A percentile compares a stretch with the other conserved stretches of the same genome.
Evolutionary conservation across 1,140 invertebrate species (phyloP).

Genomic region (Halesus radiatus): DNA sequence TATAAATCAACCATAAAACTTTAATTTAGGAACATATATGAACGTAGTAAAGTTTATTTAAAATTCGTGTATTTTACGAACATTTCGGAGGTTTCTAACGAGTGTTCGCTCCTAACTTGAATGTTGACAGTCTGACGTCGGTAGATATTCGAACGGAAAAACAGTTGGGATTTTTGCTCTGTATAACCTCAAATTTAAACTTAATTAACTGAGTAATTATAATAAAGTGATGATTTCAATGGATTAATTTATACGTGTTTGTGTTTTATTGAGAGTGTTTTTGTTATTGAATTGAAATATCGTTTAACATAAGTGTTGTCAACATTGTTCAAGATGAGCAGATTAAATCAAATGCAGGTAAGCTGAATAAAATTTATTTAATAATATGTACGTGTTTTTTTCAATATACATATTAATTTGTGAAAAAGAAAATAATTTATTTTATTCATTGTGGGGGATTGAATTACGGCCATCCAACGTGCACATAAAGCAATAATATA

Average conservation of each 20-base stretch:
- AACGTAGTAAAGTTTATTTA: not conserved
- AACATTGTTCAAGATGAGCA: not conserved
- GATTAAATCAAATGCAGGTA: constrained; percentile 15
- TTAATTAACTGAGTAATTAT: too few species aligned
- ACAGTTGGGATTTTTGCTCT: constrained; percentile 17
- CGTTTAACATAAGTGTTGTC: constrained; percentile 11
- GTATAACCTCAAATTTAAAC: not conserved
- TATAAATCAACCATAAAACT: constrained; percentile 4
- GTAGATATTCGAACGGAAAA: not conserved
- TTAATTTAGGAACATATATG: not conserved
- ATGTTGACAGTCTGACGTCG: constrained; percentile 5
- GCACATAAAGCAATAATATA: too few species aligned
- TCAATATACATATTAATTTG: too few species aligned
- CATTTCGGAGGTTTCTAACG: not conserved
- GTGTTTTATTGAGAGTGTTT: not conserved
- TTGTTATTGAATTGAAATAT: not conserved
- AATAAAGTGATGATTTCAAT: too few species aligned
- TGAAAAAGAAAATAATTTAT: too few species aligned
- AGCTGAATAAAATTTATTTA: not conserved
- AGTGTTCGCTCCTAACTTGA: constrained; percentile 1
- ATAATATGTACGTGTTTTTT: not conserved
- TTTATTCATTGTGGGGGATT: too few species aligned
- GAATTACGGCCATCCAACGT: too few species aligned
- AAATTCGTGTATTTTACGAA: constrained; percentile 8
- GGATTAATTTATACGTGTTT: too few species aligned